Percentiles rank a stretch among this genome's conserved stretches.
phyloP scores from a whole-genome alignment of 2,888 invertebrate species.

The Leucophora obtusa region DNA sequence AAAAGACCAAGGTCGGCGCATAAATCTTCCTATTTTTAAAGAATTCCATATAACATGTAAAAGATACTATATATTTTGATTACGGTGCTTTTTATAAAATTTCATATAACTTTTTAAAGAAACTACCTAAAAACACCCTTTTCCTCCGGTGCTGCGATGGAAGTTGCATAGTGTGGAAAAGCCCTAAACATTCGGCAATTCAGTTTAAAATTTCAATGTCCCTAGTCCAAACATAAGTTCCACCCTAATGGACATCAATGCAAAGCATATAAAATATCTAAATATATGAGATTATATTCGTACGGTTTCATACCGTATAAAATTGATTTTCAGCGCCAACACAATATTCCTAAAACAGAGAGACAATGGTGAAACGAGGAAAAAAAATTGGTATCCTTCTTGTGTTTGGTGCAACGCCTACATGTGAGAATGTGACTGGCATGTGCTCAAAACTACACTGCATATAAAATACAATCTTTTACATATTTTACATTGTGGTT shows the following conservation, averaged over 20 bases:
- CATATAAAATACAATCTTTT: conserved; percentile 23
- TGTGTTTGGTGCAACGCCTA: conserved; percentile 54
- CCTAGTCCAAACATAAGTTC: neutral
- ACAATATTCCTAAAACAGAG: conserved; percentile 34
- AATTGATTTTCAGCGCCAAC: conserved; percentile 61
- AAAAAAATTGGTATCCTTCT: conserved; percentile 33
- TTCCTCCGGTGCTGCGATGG: no score
- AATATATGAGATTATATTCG: conserved; percentile 10
- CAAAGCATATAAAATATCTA: conserved; percentile 29
- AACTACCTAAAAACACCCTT: no score
- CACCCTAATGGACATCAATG: neutral
- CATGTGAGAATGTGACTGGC: conserved; percentile 60
- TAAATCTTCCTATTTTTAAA: no score
- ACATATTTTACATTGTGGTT: conserved; percentile 47
- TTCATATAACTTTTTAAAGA: no score
- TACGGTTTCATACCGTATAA: conserved; percentile 42
- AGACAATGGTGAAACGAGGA: conserved; percentile 5
- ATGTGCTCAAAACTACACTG: conserved; percentile 52
- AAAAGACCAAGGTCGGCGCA: no score
- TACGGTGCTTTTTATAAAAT: no score
- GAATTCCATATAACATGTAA: no score
- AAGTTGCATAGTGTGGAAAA: no score
- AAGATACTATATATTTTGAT: no score
- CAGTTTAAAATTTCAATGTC: no score
- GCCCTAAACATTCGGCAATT: no score